These are phyloP conservation scores for Ursus arctos DNA, from an alignment of 2,113 vertebrate genomes.

Conservation along the genomic window DNA sequence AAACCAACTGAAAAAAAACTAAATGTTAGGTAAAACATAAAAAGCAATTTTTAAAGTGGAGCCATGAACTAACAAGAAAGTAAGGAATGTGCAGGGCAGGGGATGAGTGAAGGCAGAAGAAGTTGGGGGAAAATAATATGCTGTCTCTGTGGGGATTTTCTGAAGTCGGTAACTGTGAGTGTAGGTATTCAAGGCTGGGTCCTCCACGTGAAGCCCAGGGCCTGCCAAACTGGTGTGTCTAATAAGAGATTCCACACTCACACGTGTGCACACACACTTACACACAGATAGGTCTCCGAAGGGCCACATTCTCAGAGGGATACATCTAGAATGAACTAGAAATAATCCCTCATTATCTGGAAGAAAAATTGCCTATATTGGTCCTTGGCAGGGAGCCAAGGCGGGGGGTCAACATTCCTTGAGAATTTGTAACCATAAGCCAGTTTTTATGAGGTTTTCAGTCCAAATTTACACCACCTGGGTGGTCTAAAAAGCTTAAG, in stretches of 20 bases:
- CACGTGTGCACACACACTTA: too few relatives aligned
- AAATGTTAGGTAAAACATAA: neutral
- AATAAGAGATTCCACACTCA: neutral
- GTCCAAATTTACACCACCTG: neutral
- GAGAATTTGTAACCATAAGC: neutral
- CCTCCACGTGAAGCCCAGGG: neutral
- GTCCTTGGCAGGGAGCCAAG: neutral
- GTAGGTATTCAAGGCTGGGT: neutral
- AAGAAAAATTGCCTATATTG: neutral
- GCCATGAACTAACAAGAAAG: neutral
- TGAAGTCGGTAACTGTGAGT: neutral
- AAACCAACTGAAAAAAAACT: constrained; percentile 36
- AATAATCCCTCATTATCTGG: neutral
- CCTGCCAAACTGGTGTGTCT: neutral
- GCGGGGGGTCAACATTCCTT: neutral
- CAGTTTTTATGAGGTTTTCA: neutral
- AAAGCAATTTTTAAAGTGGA: neutral
- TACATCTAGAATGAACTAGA: neutral
- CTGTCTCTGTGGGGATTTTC: neutral
- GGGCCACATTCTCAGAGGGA: neutral
- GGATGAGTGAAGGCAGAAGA: neutral
- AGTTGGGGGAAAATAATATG: neutral
- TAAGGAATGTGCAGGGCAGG: neutral
- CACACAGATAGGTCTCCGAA: neutral
- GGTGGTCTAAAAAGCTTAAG: neutral